Conservation (phyloP, 2,113 vertebrate species). For the Ahaetulla prasina region DNA sequence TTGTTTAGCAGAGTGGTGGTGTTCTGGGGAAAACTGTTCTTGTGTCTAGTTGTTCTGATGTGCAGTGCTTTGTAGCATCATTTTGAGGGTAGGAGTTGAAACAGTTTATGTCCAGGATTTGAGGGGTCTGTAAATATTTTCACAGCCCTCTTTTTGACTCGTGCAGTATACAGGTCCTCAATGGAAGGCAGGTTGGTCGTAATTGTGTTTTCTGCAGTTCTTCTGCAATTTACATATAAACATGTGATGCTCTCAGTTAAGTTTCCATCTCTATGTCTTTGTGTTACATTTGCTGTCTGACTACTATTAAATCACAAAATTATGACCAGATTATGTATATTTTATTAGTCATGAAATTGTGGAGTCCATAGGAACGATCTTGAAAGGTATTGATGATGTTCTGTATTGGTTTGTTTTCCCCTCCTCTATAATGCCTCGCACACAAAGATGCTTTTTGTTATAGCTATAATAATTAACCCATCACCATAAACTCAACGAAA, state of each 20-base stretch:
- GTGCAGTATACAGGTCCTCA: too few relatives aligned
- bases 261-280: not conserved
- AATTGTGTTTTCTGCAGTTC: too few relatives aligned
- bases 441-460: not conserved
- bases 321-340: not conserved
- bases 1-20: too few relatives aligned
- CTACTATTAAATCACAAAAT: not conserved
- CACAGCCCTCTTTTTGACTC: too few relatives aligned
- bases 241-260: not conserved
- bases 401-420: not conserved
- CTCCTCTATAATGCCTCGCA: fast-evolving
- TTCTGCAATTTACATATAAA: too few relatives aligned
- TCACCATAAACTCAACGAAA: not conserved
- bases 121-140: too few relatives aligned
- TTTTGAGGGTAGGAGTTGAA: too few relatives aligned
- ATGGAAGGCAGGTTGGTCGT: too few relatives aligned
- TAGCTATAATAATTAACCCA: not conserved
- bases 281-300: not conserved
- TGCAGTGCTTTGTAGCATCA: too few relatives aligned
- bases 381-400: not conserved
- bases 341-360: not conserved
- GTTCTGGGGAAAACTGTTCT: too few relatives aligned
- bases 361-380: not conserved
- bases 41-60: too few relatives aligned
- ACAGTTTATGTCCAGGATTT: too few relatives aligned